These are phyloP conservation scores for Hyposoter didymator DNA, from an alignment of 2,888 invertebrate species.

Conservation along the genomic window DNA sequence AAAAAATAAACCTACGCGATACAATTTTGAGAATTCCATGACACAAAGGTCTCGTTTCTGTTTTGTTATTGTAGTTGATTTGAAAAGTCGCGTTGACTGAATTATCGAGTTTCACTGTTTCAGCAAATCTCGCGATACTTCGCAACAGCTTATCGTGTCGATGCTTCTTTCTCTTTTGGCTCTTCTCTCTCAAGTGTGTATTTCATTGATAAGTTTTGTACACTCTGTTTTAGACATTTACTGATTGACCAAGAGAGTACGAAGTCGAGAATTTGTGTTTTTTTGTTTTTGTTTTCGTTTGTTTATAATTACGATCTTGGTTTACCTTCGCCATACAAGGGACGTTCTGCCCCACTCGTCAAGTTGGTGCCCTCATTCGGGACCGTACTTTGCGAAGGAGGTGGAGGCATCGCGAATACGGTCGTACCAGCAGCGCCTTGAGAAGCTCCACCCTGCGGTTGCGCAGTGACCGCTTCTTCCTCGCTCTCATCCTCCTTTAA, in stretches of 20 bases:
- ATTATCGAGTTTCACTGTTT: neutral
- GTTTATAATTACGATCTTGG: slow-evolving; percentile 19
- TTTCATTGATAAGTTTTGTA: slow-evolving; percentile 8
- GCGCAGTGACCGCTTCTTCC: slow-evolving; percentile 86
- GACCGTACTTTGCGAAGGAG: slow-evolving; percentile 80
- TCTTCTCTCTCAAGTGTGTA: neutral
- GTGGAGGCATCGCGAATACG: slow-evolving; percentile 88
- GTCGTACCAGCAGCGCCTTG: slow-evolving; percentile 85
- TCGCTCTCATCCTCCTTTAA: slow-evolving; percentile 87
- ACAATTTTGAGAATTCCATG: slow-evolving; percentile 31
- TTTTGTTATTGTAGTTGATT: slow-evolving; percentile 5
- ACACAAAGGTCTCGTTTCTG: neutral
- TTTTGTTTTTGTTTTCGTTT: slow-evolving; percentile 10
- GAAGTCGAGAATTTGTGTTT: slow-evolving; percentile 5
- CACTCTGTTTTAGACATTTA: neutral
- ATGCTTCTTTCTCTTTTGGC: slow-evolving; percentile 13
- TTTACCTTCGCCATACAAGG: slow-evolving; percentile 68
- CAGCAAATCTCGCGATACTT: neutral
- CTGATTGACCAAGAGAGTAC: slow-evolving; percentile 11
- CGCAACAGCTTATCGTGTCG: slow-evolving; percentile 12
- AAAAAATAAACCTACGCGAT: slow-evolving; percentile 30
- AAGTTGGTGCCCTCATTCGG: slow-evolving; percentile 90
- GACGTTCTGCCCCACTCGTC: slow-evolving; percentile 81
- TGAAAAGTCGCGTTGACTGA: neutral
- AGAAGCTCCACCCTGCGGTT: slow-evolving; percentile 85